Conservation (phyloP, 2,888 invertebrate species). For the Drosophila pegasa region DNA sequence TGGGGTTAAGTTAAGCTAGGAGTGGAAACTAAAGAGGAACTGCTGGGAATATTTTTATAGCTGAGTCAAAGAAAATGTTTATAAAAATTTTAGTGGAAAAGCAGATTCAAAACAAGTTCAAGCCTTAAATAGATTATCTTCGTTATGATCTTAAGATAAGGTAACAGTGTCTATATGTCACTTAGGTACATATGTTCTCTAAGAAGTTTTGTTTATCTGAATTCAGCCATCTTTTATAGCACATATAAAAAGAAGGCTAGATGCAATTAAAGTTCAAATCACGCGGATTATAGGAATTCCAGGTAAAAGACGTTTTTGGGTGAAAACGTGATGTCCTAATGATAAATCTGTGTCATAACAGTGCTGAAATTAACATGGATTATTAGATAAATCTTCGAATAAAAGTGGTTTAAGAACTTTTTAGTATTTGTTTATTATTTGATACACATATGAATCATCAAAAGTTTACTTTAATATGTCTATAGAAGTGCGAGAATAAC, state of each 20-base stretch:
- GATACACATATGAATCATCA: neutral
- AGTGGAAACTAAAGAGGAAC: too few relatives aligned
- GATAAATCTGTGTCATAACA: too few relatives aligned
- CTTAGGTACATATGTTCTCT: neutral
- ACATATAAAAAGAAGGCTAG: neutral
- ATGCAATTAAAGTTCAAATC: neutral
- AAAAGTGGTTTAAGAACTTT: neutral
- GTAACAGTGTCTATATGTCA: neutral
- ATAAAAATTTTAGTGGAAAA: neutral
- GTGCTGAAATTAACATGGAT: too few relatives aligned
- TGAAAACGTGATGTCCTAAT: neutral
- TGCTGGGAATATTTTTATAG: neutral
- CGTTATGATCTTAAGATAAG: neutral
- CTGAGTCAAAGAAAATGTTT: neutral
- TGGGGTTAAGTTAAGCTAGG: too few relatives aligned
- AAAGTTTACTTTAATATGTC: neutral
- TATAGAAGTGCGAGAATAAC: too few relatives aligned
- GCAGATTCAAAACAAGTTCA: neutral
- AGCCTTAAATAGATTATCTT: neutral
- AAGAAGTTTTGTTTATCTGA: neutral
- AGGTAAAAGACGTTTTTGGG: neutral
- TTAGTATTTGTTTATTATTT: neutral
- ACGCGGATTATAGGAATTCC: neutral
- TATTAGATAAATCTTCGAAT: too few relatives aligned
- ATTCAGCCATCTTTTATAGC: neutral